These are phyloP conservation scores for Leucozona laternaria DNA, from an alignment of 2,888 invertebrate species.

Conservation along the genomic window DNA sequence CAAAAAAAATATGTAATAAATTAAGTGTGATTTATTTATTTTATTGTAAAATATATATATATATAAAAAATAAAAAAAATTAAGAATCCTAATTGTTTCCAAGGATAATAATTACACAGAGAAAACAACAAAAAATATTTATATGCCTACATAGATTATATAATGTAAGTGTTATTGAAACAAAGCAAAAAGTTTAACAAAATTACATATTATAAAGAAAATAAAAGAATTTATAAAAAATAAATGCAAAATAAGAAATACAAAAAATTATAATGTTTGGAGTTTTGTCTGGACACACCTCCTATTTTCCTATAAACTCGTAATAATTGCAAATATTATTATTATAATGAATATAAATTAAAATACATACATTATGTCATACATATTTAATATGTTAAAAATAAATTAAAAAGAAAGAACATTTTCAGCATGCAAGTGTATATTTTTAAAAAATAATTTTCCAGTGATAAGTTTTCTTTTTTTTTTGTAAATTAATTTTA, in stretches of 20 bases:
- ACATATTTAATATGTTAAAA: conserved; percentile 43
- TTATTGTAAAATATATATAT: conserved; percentile 43
- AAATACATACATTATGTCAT: conserved; percentile 44
- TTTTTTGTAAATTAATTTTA: background rate
- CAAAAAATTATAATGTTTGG: conserved; percentile 60
- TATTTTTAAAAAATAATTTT: conserved; percentile 45
- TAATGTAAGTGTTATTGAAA: conserved; percentile 64
- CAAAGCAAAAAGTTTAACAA: conserved; percentile 51
- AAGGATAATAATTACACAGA: conserved; percentile 45
- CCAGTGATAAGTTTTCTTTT: conserved; percentile 46
- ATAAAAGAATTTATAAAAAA: conserved; percentile 37
- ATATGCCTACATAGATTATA: conserved; percentile 50
- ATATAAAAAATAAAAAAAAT: no score
- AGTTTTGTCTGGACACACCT: conserved; percentile 69
- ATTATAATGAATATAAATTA: conserved; percentile 46
- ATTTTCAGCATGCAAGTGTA: conserved; percentile 34
- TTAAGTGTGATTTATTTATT: conserved; percentile 57
- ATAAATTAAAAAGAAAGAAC: conserved; percentile 18
- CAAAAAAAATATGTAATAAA: conserved; percentile 40
- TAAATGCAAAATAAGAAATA: conserved; percentile 36
- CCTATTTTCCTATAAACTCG: conserved; percentile 74
- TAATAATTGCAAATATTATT: conserved; percentile 66
- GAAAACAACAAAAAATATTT: conserved; percentile 35
- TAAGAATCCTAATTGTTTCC: conserved; percentile 52
- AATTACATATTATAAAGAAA: conserved; percentile 55